A percentile compares a stretch with the other conserved stretches of the same genome.
Conservation (phyloP, 35 echinoderm and acorn worm genomes). For the Apostichopus japonicus region DNA sequence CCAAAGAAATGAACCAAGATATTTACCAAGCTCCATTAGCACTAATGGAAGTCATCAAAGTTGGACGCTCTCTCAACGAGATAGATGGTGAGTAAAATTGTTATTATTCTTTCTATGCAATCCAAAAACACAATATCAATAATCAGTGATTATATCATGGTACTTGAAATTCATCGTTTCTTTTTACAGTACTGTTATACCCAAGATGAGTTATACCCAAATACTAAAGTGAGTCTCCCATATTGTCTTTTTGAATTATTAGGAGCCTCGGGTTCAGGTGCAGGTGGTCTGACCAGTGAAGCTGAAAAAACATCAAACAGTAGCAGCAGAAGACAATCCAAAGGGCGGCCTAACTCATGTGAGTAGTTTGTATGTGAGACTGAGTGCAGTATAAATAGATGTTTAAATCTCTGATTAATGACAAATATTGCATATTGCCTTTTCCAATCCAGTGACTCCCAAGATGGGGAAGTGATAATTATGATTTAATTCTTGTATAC, state of each 20-base stretch:
- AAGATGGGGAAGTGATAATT: too few species aligned
- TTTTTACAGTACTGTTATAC: not conserved
- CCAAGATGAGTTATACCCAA: not conserved
- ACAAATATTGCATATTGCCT: too few species aligned
- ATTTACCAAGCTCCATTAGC: slow-evolving; percentile 67
- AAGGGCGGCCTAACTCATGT: not conserved
- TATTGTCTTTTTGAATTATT: not conserved
- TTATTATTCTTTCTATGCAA: not conserved
- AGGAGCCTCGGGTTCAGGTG: not conserved
- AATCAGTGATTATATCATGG: not conserved
- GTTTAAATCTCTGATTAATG: too few species aligned
- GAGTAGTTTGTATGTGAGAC: not conserved
- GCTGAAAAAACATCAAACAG: not conserved
- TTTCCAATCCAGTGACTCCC: too few species aligned
- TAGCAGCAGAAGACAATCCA: not conserved
- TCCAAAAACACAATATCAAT: not conserved
- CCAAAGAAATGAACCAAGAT: slow-evolving; percentile 44
- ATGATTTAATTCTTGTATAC: too few species aligned
- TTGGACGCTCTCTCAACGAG: slow-evolving; percentile 37
- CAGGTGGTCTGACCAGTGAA: not conserved
- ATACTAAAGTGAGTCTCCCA: not conserved
- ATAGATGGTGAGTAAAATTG: slow-evolving; percentile 54
- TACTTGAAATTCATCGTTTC: not conserved
- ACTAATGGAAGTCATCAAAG: slow-evolving; percentile 45
- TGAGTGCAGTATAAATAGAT: not conserved